These are phyloP conservation scores for Dendrolimus punctatus DNA, from an alignment of 1,140 invertebrate genomes.

Conservation along the genomic window DNA sequence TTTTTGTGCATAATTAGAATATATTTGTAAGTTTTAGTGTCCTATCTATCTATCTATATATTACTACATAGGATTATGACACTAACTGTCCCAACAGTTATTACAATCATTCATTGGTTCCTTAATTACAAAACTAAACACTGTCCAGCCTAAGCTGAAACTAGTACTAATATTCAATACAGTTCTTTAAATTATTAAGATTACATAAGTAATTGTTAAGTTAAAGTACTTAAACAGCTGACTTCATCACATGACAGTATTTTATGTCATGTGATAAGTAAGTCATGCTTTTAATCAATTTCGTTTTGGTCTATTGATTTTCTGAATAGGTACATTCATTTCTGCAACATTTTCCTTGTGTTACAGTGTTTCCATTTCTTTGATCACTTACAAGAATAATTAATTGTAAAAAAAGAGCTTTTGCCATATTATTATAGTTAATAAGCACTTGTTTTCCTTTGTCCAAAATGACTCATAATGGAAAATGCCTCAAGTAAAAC, in stretches of 20 bases:
- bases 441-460: neutral
- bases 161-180: too few species aligned
- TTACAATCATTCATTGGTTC: too few species aligned
- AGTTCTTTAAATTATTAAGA: too few species aligned
- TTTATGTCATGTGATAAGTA: slow-evolving; percentile 41
- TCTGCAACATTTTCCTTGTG: neutral
- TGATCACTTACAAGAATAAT: neutral
- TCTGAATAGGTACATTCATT: neutral
- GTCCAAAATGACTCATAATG: slow-evolving; percentile 1
- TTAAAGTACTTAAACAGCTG: slow-evolving; percentile 21
- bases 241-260: slow-evolving; percentile 43
- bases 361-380: neutral
- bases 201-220: slow-evolving; percentile 9
- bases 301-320: too few species aligned
- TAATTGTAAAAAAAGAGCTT: neutral
- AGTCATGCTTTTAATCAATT: neutral
- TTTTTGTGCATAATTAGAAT: too few species aligned
- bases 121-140: too few species aligned
- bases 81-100: too few species aligned
- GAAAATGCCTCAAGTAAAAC: neutral
- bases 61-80: too few species aligned
- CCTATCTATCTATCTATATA: too few species aligned
- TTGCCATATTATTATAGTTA: neutral
- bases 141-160: too few species aligned
- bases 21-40: too few species aligned